Base-by-base conservation (phyloP, 2,888 invertebrate species). In the Nipponacmea schrenckii region DNA sequence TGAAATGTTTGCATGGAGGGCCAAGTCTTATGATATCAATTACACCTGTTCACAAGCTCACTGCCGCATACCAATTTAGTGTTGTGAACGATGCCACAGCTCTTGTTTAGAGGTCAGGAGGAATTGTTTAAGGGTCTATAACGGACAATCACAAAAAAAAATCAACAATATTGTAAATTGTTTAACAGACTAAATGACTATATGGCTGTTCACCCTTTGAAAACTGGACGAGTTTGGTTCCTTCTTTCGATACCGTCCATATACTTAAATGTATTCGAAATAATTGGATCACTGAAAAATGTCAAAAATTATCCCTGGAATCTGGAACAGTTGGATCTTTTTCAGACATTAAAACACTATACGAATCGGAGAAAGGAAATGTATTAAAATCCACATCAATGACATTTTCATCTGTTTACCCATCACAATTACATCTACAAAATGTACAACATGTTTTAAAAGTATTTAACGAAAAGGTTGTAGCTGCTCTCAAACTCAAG, bases 261-360 rank as follows among this genome's bases (percentile, higher is more conserved):
- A 27, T 67, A 12, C 17, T 67, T 10, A 67, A 67, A 67, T 67
- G 48, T 26, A 67, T 67, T 14, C 15, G 48, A 48, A 67, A 67
- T 56, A 67, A 67, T 48, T 67, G 67, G 67, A 46, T 67, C 17
- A 67, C 67, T 50, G 67, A 67, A 67, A 67, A 67, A 67, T 2
- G 3, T n/a, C n/a, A n/a, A n/a, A n/a, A n/a, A n/a, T n/a, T n/a
- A n/a, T n/a, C n/a, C n/a, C n/a, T n/a, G n/a, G n/a, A n/a, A n/a
- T n/a, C n/a, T n/a, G n/a, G n/a, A n/a, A n/a, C n/a, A n/a, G 50
- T 10, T 10, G 15, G 15, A 20, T 50, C n/a, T 14, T 12, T 17
- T n/a, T 17, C n/a, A 50, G 10, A 15, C n/a, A n/a, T n/a, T n/a
- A n/a, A n/a, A n/a, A n/a, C n/a, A n/a, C n/a, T n/a, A n/a, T n/a